Conservation (phyloP, 2,113 vertebrate genomes). For the Entomyzon cyanotis region DNA sequence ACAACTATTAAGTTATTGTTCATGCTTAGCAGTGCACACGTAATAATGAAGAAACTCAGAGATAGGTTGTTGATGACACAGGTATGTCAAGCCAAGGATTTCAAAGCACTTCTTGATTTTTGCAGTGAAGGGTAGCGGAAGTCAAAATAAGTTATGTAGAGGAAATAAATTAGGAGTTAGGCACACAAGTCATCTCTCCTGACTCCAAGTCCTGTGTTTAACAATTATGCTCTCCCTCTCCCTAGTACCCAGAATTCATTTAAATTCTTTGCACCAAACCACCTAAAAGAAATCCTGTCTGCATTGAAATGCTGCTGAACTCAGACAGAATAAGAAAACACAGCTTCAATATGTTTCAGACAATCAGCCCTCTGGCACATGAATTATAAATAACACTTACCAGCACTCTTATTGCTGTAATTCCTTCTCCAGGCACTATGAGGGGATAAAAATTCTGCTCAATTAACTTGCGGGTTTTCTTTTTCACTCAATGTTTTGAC, state of each 20-base stretch:
- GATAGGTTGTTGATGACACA: background rate
- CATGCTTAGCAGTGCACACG: background rate
- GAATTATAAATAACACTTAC: background rate
- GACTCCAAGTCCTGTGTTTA: background rate
- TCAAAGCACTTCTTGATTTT: background rate
- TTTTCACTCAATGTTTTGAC: background rate
- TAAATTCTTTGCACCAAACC: background rate
- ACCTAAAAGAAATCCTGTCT: background rate
- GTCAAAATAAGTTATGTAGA: background rate
- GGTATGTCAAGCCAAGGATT: background rate
- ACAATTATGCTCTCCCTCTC: background rate
- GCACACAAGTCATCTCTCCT: background rate
- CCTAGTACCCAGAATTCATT: background rate
- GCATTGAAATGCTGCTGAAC: background rate
- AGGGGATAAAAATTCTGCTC: background rate
- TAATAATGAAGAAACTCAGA: background rate
- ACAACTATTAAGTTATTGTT: background rate
- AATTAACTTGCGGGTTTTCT: background rate
- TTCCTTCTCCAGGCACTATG: background rate
- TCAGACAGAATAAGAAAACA: background rate
- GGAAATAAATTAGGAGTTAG: background rate
- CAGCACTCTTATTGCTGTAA: background rate
- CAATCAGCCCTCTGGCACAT: background rate
- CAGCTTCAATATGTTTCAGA: background rate
- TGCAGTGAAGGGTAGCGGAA: background rate